phyloP scores from a whole-genome alignment of 2,797 vertebrate species.

The Pachyuromys duprasi region DNA sequence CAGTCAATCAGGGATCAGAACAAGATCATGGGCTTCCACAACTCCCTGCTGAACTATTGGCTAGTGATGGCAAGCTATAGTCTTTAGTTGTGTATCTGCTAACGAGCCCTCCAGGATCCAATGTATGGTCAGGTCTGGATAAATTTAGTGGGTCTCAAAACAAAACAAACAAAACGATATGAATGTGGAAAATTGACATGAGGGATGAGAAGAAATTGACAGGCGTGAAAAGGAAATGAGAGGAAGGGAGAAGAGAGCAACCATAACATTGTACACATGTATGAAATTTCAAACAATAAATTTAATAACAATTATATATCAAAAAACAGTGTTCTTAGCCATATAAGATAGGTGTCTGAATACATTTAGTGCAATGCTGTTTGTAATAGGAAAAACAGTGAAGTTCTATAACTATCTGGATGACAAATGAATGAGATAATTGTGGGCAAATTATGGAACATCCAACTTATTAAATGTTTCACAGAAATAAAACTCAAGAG shows the following conservation, averaged over 20 bases:
- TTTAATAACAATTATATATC: background rate
- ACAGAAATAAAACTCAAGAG: background rate
- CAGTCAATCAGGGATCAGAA: background rate
- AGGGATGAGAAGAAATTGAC: background rate
- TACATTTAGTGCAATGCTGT: background rate
- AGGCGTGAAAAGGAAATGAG: background rate
- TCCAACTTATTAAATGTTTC: background rate
- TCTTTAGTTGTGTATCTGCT: background rate
- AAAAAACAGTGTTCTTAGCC: background rate
- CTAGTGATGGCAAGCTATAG: background rate
- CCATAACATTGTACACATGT: background rate
- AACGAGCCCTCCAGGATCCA: background rate
- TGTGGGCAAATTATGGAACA: background rate
- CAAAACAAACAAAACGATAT: background rate
- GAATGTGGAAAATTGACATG: background rate
- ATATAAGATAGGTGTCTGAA: background rate
- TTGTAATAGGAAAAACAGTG: background rate
- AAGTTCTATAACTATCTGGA: background rate
- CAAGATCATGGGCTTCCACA: background rate
- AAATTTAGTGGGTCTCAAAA: background rate
- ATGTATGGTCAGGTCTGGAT: background rate
- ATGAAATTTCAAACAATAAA: background rate
- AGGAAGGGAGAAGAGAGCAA: background rate
- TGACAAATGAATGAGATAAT: background rate
- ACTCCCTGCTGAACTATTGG: background rate